These are phyloP conservation scores for Poecilobothrus nobilitatus DNA, from an alignment of 2,888 invertebrate species.

Conservation along the genomic window DNA sequence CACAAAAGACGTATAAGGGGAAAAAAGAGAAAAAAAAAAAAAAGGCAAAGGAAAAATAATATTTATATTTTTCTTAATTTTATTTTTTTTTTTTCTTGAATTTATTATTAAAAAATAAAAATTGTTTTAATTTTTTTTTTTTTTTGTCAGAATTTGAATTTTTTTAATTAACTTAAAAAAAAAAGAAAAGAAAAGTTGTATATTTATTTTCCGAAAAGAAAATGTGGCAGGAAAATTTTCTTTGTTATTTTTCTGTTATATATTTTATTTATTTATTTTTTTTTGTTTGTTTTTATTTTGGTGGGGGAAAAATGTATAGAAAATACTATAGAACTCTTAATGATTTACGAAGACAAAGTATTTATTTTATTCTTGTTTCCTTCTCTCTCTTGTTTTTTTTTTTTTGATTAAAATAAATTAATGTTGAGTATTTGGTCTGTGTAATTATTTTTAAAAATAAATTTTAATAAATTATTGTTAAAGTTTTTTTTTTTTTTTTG, in stretches of 20 bases:
- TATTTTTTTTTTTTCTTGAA: background rate
- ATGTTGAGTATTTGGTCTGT: background rate
- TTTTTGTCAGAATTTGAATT: background rate
- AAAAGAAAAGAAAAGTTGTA: background rate
- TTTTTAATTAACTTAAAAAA: background rate
- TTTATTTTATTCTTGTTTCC: background rate
- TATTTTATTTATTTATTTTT: background rate
- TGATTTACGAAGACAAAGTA: background rate
- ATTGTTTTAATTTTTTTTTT: too few species aligned
- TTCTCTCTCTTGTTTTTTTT: background rate
- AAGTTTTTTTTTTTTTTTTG: too few species aligned
- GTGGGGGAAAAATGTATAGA: background rate
- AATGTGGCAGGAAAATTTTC: too few species aligned
- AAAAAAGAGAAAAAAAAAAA: too few species aligned
- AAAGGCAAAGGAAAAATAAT: too few species aligned
- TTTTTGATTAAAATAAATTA: background rate
- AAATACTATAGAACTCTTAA: background rate
- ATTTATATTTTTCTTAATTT: too few species aligned
- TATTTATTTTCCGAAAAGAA: too few species aligned
- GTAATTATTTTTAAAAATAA: conserved; percentile 1
- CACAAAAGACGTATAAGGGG: too few species aligned
- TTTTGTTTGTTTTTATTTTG: too few species aligned
- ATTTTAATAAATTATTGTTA: background rate
- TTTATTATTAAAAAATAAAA: background rate
- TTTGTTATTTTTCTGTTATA: too few species aligned